phyloP scores from a whole-genome alignment of 2,113 vertebrate species.

The Sterna hirundo region DNA sequence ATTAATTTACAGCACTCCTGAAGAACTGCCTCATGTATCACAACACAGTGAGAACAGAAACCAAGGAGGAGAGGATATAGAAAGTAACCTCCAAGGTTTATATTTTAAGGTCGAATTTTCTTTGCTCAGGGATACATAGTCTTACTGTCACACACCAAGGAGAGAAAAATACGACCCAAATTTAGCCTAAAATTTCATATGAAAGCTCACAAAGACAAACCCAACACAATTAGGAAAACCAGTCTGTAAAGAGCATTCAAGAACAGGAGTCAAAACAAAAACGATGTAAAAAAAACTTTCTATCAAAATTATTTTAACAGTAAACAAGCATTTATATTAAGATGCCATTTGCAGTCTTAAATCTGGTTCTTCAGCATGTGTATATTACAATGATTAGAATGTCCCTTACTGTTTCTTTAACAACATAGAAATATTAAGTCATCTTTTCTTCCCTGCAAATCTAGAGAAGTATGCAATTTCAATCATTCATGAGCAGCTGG shows the following conservation, averaged over 20 bases:
- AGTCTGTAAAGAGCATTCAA: not conserved
- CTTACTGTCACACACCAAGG: not conserved
- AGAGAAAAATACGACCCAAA: not conserved
- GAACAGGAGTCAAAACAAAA: not conserved
- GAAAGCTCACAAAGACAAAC: not conserved
- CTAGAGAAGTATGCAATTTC: not conserved
- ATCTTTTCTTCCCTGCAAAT: not conserved
- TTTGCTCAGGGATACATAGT: not conserved
- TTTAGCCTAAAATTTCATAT: not conserved
- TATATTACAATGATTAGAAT: not conserved
- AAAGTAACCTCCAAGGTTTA: not conserved
- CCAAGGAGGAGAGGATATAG: not conserved
- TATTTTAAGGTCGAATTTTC: not conserved
- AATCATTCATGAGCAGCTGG: not conserved
- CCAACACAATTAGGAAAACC: not conserved
- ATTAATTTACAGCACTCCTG: not conserved
- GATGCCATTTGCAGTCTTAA: not conserved
- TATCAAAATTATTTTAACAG: not conserved
- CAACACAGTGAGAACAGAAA: not conserved
- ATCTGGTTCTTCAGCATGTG: not conserved
- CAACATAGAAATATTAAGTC: not conserved
- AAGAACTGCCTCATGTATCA: not conserved
- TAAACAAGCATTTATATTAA: not conserved
- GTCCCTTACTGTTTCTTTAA: not conserved
- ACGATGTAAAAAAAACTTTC: not conserved